Evolutionary conservation across 2,888 invertebrate species (phyloP).

Genomic region (Leptinotarsa rubiginosa): DNA sequence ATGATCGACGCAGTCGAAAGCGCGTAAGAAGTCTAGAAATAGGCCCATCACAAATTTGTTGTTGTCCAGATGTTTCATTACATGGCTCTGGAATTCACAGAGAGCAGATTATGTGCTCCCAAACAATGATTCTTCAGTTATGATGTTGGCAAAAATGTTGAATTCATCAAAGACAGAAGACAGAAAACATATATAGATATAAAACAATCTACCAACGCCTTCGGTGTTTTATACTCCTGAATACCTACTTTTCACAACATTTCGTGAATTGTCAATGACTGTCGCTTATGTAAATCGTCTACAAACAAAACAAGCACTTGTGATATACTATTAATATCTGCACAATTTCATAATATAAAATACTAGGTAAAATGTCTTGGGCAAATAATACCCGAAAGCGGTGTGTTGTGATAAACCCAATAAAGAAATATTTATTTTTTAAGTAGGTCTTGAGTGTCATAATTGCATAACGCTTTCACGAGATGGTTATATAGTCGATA

Average conservation of each 20-base stretch:
- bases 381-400: constrained; percentile 30
- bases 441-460: constrained; percentile 42
- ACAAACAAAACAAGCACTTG: neutral
- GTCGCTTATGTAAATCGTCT: neutral
- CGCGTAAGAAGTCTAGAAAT: too few relatives aligned
- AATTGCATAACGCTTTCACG: constrained; percentile 41
- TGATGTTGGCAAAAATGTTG: too few relatives aligned
- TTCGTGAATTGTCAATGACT: neutral
- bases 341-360: constrained; percentile 25
- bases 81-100: too few relatives aligned
- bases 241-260: neutral
- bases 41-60: too few relatives aligned
- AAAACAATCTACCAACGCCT: neutral
- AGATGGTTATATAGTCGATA: constrained; percentile 42
- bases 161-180: too few relatives aligned
- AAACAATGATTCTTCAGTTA: too few relatives aligned
- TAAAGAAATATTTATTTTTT: constrained; percentile 44
- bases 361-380: constrained; percentile 21
- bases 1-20: too few relatives aligned
- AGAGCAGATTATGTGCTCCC: too few relatives aligned
- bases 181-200: too few relatives aligned
- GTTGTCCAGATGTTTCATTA: too few relatives aligned
- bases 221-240: neutral
- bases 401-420: constrained; percentile 28
- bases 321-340: constrained; percentile 6